phyloP scores from a whole-genome alignment of 2,888 invertebrate species.

The Branchinecta sandiegonensis region DNA sequence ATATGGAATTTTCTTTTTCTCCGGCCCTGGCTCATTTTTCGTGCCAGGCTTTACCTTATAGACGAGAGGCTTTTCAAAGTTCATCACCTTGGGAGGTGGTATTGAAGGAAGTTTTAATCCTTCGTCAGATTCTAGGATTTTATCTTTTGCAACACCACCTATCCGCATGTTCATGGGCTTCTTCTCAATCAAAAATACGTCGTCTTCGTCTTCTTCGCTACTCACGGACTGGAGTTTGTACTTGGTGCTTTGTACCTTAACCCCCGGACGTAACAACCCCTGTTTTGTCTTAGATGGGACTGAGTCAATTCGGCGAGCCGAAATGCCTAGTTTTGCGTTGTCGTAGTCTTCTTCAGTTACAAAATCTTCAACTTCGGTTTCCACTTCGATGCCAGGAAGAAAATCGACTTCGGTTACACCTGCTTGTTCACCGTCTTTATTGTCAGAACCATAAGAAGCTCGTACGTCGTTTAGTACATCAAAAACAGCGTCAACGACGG shows the following conservation, averaged over 20 bases:
- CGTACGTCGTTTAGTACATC: too few species aligned
- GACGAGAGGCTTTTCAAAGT: not conserved
- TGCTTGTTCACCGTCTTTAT: too few species aligned
- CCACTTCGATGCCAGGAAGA: not conserved
- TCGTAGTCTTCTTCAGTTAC: not conserved
- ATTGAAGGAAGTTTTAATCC: not conserved
- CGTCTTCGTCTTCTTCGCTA: slow-evolving; percentile 4
- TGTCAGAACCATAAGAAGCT: too few species aligned
- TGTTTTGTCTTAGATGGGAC: not conserved
- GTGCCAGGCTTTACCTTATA: not conserved
- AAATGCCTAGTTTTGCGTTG: not conserved
- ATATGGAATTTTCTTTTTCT: not conserved
- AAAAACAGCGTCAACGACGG: too few species aligned
- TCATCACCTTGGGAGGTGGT: not conserved
- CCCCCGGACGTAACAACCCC: not conserved
- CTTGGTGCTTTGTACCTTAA: not conserved
- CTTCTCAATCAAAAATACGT: not conserved
- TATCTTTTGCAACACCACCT: not conserved
- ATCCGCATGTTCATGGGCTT: not conserved
- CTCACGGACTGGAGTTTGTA: not conserved
- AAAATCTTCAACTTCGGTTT: not conserved
- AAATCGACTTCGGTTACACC: too few species aligned
- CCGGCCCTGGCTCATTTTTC: not conserved
- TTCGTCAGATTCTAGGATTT: not conserved
- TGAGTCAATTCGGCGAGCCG: not conserved